A percentile compares a stretch with the other conserved stretches of the same genome.
These are phyloP conservation scores for Seriola rivoliana DNA, from an alignment of 2,113 vertebrate species.

Conservation along the genomic window DNA sequence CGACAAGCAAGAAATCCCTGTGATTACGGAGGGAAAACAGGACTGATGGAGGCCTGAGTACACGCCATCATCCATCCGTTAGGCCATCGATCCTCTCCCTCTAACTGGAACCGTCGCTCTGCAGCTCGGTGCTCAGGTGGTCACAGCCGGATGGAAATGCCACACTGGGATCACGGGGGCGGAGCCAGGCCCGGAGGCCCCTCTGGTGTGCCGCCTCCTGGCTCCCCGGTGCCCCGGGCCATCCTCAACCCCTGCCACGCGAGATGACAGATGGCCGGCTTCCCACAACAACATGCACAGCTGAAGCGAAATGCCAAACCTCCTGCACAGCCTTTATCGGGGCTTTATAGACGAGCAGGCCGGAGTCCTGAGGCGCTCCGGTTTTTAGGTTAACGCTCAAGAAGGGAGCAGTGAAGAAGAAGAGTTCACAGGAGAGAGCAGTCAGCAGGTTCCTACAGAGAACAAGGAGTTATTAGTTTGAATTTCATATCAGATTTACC, in stretches of 20 bases:
- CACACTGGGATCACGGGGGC: conserved; percentile 20
- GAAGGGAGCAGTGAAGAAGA: background rate
- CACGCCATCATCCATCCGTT: conserved; percentile 1
- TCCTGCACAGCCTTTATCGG: conserved; percentile 7
- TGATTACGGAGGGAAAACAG: background rate
- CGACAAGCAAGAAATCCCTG: background rate
- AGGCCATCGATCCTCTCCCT: background rate
- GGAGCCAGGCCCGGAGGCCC: conserved; percentile 16
- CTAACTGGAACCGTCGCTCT: background rate
- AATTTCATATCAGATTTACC: too few species aligned
- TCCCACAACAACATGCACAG: conserved; percentile 22
- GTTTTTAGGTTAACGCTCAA: conserved; percentile 20
- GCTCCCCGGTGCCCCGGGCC: conserved; percentile 2
- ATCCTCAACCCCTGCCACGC: conserved; percentile 19
- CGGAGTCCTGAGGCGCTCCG: background rate
- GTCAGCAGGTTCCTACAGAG: background rate
- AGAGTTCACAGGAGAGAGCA: background rate
- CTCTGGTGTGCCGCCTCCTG: conserved; percentile 13
- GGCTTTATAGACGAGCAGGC: background rate
- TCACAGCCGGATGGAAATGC: conserved; percentile 17
- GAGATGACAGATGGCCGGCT: conserved; percentile 51
- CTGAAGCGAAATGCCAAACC: conserved; percentile 41
- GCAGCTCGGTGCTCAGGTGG: conserved; percentile 26
- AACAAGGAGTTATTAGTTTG: background rate
- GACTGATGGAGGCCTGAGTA: conserved; percentile 3